Conservation (phyloP, 2,113 vertebrate genomes). For the Capreolus pygargus region DNA sequence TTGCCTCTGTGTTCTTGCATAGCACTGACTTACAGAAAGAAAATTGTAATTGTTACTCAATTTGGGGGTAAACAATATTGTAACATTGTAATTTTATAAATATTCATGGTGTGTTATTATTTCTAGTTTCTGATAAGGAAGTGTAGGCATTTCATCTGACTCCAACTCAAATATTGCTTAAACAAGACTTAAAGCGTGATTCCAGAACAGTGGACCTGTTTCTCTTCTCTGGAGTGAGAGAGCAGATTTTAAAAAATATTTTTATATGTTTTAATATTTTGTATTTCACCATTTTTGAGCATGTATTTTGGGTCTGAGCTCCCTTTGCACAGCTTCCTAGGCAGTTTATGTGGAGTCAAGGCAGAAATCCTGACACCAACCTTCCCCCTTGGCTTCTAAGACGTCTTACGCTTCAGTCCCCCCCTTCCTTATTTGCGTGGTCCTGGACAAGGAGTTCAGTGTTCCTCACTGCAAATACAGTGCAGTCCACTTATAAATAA, state of each 20-base stretch:
- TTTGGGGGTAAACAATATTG: neutral
- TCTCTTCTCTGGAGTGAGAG: neutral
- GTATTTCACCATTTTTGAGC: neutral
- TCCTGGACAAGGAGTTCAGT: neutral
- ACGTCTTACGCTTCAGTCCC: neutral
- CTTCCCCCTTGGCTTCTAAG: fast-evolving
- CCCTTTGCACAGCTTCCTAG: neutral
- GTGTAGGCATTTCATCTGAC: neutral
- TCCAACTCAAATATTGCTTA: neutral
- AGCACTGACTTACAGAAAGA: neutral
- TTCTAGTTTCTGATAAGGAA: neutral
- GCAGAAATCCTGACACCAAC: neutral
- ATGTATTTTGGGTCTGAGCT: neutral
- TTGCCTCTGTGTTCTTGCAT: neutral
- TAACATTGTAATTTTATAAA: neutral
- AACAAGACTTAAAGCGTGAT: neutral
- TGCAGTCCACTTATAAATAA: constrained; percentile 13
- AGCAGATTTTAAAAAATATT: neutral
- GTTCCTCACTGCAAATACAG: neutral
- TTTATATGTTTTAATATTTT: neutral
- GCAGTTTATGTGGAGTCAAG: too few relatives aligned
- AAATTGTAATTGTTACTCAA: neutral
- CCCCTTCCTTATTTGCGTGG: neutral
- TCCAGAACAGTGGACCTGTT: neutral
- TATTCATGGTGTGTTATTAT: neutral